phyloP scores from a whole-genome alignment of 1,140 invertebrate genomes.

The Procambarus virginalis region DNA sequence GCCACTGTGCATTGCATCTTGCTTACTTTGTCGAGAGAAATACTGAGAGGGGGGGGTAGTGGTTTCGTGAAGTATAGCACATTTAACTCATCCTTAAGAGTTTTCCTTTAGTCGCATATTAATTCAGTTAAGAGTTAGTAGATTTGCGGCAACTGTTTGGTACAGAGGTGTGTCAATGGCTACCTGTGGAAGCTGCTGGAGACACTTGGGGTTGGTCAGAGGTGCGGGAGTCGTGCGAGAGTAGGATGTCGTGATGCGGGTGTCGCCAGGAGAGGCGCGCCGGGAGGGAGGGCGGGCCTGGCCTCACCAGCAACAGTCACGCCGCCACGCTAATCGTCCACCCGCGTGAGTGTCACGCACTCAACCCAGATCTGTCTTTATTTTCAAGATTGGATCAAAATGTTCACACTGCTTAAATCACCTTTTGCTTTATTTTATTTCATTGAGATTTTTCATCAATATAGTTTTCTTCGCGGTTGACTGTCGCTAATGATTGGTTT shows the following conservation, averaged over 20 bases:
- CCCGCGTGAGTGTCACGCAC: not conserved
- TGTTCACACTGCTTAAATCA: not conserved
- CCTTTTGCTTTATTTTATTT: not conserved
- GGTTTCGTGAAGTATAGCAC: too few relatives aligned
- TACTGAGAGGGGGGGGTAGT: too few relatives aligned
- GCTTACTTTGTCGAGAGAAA: too few relatives aligned
- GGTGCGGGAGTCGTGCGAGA: not conserved
- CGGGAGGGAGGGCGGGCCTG: too few relatives aligned
- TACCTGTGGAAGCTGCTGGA: not conserved
- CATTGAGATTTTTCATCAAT: not conserved
- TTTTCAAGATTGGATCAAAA: not conserved
- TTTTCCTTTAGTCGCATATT: too few relatives aligned
- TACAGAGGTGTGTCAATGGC: too few relatives aligned
- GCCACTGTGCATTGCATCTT: too few relatives aligned
- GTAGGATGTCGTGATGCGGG: not conserved
- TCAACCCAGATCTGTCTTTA: not conserved
- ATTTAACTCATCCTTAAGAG: too few relatives aligned
- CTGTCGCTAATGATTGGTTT: not conserved
- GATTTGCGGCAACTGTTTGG: too few relatives aligned
- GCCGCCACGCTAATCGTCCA: not conserved
- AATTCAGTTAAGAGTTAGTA: too few relatives aligned
- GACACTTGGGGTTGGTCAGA: not conserved
- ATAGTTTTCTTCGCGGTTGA: not conserved
- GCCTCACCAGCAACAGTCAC: not conserved
- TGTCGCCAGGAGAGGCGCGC: not conserved